Evolutionary conservation across 1,140 invertebrate genomes (phyloP).

Genomic region (Drosophila lowei): DNA sequence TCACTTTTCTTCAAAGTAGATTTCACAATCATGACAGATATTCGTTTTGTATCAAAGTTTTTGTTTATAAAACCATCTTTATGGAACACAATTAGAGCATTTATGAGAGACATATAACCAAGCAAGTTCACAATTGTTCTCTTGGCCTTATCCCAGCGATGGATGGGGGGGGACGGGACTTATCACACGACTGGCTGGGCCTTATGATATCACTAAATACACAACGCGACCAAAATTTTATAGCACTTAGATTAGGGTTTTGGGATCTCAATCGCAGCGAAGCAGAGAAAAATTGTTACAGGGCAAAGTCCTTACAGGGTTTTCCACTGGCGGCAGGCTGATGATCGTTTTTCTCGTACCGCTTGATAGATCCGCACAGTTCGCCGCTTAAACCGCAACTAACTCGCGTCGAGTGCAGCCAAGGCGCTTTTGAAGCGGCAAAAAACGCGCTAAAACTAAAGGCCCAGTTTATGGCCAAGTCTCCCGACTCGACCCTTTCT

Average conservation of each 20-base stretch:
- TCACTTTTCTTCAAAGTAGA: background rate
- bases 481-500: slow-evolving; percentile 16
- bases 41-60: slow-evolving; percentile 36
- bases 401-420: slow-evolving; percentile 61
- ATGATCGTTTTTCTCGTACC: slow-evolving; percentile 2
- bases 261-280: slow-evolving; percentile 10
- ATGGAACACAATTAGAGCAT: slow-evolving; percentile 38
- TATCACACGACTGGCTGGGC: slow-evolving; percentile 36
- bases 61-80: slow-evolving; percentile 34
- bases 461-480: slow-evolving; percentile 56
- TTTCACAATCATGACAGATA: background rate
- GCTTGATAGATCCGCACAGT: slow-evolving; percentile 42
- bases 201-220: slow-evolving; percentile 45
- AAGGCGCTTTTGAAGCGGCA: slow-evolving; percentile 67
- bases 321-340: background rate
- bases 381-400: slow-evolving; percentile 66
- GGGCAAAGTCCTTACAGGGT: slow-evolving; percentile 33
- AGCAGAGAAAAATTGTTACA: too few relatives aligned
- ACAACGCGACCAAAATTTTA: slow-evolving; percentile 32
- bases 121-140: slow-evolving; percentile 2
- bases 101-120: slow-evolving; percentile 30
- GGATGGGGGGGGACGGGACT: slow-evolving; percentile 13
- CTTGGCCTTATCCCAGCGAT: slow-evolving; percentile 33
- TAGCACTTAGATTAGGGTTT: slow-evolving; percentile 35
- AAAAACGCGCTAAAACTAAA: slow-evolving; percentile 63